Conservation (phyloP, 1,140 invertebrate species). For the Drosophila fuyamai region DNA sequence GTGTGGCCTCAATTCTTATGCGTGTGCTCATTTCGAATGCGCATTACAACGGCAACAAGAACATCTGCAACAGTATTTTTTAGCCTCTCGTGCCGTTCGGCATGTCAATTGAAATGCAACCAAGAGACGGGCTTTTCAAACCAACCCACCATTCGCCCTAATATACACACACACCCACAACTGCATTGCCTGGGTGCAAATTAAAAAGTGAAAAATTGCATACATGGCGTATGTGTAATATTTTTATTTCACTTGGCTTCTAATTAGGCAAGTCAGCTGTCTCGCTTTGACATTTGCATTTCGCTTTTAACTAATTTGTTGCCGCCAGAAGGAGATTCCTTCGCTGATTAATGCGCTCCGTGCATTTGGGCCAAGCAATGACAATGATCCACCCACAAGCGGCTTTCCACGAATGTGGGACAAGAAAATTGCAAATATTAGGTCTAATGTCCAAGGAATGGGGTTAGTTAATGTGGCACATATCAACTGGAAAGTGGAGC, state of each 20-base stretch:
- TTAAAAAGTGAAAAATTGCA: constrained; percentile 70
- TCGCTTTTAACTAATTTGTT: constrained; percentile 76
- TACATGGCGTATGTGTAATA: constrained; percentile 81
- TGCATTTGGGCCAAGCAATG: constrained; percentile 69
- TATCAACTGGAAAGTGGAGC: not conserved
- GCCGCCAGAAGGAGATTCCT: constrained; percentile 23
- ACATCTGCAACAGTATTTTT: constrained; percentile 56
- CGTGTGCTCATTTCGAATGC: constrained; percentile 82
- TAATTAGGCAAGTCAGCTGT: constrained; percentile 82
- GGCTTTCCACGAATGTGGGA: constrained; percentile 32
- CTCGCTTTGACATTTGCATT: constrained; percentile 45
- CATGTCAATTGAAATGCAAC: constrained; percentile 79
- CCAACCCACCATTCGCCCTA: not conserved
- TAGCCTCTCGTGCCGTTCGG: constrained; percentile 41
- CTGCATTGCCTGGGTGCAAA: constrained; percentile 40
- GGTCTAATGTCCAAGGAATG: constrained; percentile 27
- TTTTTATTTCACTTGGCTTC: constrained; percentile 81
- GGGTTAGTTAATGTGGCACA: constrained; percentile 47
- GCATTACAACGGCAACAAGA: constrained; percentile 73
- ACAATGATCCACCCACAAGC: constrained; percentile 44
- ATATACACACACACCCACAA: constrained; percentile 15
- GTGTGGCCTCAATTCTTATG: constrained; percentile 79
- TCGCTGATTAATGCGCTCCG: constrained; percentile 65
- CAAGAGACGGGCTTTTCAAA: constrained; percentile 29
- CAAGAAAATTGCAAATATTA: constrained; percentile 57